These are phyloP conservation scores for Eublepharis macularius DNA, from an alignment of 2,113 vertebrate species.

Conservation along the genomic window DNA sequence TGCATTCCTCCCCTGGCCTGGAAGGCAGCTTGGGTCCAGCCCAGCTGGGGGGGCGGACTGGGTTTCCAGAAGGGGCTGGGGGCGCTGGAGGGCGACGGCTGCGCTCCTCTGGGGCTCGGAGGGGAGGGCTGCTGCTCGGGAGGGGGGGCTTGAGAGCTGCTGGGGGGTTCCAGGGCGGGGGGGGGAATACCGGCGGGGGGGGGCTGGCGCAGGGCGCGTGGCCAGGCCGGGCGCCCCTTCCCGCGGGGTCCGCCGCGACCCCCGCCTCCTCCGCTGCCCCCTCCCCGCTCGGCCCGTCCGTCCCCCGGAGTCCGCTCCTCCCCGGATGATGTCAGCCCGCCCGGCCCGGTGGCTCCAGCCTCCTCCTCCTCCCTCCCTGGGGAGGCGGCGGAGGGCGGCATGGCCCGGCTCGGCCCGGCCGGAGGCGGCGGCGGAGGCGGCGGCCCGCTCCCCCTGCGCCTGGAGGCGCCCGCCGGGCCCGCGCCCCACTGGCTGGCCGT, in stretches of 20 bases:
- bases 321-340: constrained; percentile 40
- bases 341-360: constrained; percentile 31
- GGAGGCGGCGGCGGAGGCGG: background rate
- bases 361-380: constrained; percentile 12
- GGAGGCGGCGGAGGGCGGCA: constrained; percentile 21
- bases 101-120: no score
- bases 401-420: constrained; percentile 34
- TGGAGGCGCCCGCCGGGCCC: background rate
- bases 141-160: no score
- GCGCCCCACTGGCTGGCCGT: constrained; percentile 18
- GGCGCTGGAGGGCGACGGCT: no score
- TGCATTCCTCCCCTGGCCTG: no score
- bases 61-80: no score
- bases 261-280: background rate
- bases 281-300: background rate
- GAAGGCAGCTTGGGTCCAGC: no score
- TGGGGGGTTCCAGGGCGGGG: no score
- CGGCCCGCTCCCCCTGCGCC: background rate
- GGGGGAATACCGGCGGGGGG: background rate
- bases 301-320: constrained; percentile 25
- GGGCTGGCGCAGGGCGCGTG: no score
- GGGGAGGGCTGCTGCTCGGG: no score
- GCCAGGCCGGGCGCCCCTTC: no score
- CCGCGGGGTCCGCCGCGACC: no score
- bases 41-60: no score